A percentile compares a stretch with the other conserved stretches of the same genome.
Conservation (phyloP, 2,113 vertebrate genomes). For the Heterocephalus glaber region DNA sequence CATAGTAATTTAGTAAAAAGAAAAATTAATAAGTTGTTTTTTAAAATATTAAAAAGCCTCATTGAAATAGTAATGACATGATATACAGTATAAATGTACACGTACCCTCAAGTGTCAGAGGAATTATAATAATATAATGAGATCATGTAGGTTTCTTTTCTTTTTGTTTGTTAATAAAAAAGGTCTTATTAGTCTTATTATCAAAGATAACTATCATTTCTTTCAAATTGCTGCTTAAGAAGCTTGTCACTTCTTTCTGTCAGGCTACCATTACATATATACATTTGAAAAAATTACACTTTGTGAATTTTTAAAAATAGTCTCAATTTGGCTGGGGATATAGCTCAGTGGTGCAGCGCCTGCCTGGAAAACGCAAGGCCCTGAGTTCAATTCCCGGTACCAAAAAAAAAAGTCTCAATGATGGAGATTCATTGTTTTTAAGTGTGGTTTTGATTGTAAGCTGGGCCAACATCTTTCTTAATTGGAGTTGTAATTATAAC, state of each 20-base stretch:
- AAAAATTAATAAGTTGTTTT: background rate
- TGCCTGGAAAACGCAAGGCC: too few relatives aligned
- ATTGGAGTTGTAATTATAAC: slow-evolving; percentile 45
- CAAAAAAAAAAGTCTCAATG: background rate
- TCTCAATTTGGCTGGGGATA: background rate
- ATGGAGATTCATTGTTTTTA: background rate
- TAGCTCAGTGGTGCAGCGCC: too few relatives aligned
- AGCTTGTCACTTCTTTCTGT: background rate
- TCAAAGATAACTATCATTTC: background rate
- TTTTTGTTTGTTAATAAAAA: background rate
- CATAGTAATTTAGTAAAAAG: background rate
- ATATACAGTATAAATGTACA: background rate
- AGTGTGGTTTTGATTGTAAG: background rate
- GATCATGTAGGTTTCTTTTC: background rate
- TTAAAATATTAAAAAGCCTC: background rate
- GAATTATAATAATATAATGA: background rate
- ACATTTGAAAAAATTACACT: background rate
- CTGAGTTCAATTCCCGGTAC: too few relatives aligned
- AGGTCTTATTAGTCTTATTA: background rate
- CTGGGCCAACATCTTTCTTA: slow-evolving; percentile 16
- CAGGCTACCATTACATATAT: background rate
- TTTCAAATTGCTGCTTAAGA: background rate
- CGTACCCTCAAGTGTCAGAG: background rate
- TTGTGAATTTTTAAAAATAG: background rate
- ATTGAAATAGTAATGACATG: background rate